These are phyloP conservation scores for Ligdia adustata DNA, from an alignment of 2,888 invertebrate species.

Conservation along the genomic window DNA sequence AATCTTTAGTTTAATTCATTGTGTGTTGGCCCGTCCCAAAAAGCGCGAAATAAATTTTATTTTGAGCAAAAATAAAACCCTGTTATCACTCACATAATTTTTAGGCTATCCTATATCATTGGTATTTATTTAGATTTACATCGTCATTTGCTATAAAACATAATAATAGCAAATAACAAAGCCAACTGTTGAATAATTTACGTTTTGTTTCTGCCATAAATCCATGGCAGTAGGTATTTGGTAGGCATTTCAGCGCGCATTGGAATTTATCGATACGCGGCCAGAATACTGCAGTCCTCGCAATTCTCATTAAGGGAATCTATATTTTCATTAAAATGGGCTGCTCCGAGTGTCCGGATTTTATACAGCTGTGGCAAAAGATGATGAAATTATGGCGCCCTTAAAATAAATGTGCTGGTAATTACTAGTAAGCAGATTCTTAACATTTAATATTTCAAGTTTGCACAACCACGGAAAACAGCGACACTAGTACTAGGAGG, in stretches of 20 bases:
- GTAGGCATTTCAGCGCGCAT: not conserved
- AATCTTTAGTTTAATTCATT: no score
- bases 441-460: not conserved
- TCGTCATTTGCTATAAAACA: no score
- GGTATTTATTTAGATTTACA: no score
- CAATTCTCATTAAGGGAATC: slow-evolving; percentile 38
- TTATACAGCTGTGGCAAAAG: slow-evolving; percentile 4
- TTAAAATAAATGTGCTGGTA: not conserved
- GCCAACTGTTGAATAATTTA: no score
- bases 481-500: no score
- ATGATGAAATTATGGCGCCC: slow-evolving; percentile 1
- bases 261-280: slow-evolving; percentile 6
- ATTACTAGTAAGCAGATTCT: not conserved
- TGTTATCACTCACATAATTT: no score
- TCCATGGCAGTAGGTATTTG: not conserved
- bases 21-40: no score
- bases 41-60: no score
- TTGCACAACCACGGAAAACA: no score
- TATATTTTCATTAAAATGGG: slow-evolving; percentile 34
- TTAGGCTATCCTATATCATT: no score
- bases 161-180: no score
- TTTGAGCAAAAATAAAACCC: no score
- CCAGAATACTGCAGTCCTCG: slow-evolving; percentile 16
- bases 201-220: not conserved
- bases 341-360: not conserved